Percentiles rank a stretch among this genome's conserved stretches.
These are phyloP conservation scores for Chlorodrepanis virens DNA, from an alignment of 2,113 vertebrate genomes.

Conservation along the genomic window DNA sequence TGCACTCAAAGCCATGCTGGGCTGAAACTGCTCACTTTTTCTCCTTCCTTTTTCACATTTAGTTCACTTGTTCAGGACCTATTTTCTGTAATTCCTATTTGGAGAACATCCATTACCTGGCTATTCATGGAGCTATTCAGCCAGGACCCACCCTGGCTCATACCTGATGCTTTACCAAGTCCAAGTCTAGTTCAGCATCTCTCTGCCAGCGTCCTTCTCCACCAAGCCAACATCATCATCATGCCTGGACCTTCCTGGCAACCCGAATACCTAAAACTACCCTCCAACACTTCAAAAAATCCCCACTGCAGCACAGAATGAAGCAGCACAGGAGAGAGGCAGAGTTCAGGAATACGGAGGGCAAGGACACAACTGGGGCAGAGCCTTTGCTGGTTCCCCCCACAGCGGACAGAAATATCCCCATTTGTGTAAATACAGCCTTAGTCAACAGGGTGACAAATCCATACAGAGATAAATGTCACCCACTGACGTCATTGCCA, in stretches of 20 bases:
- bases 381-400: not conserved
- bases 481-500: slow-evolving; percentile 11
- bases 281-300: not conserved
- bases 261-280: not conserved
- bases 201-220: not conserved
- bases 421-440: slow-evolving; percentile 37
- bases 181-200: not conserved
- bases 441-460: slow-evolving; percentile 47
- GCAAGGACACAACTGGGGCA: not conserved
- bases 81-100: not conserved
- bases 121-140: not conserved
- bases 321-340: not conserved
- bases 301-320: not conserved
- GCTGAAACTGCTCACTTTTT: not conserved
- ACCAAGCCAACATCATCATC: not conserved
- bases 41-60: not conserved
- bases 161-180: not conserved
- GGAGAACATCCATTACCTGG: not conserved
- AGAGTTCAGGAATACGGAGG: not conserved
- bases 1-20: not conserved
- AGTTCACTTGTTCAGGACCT: not conserved
- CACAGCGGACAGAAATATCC: slow-evolving; percentile 18
- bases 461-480: slow-evolving; percentile 34
- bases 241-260: not conserved
- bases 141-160: not conserved